Conservation (phyloP, 2,888 invertebrate species). For the Aphodius granarius region DNA sequence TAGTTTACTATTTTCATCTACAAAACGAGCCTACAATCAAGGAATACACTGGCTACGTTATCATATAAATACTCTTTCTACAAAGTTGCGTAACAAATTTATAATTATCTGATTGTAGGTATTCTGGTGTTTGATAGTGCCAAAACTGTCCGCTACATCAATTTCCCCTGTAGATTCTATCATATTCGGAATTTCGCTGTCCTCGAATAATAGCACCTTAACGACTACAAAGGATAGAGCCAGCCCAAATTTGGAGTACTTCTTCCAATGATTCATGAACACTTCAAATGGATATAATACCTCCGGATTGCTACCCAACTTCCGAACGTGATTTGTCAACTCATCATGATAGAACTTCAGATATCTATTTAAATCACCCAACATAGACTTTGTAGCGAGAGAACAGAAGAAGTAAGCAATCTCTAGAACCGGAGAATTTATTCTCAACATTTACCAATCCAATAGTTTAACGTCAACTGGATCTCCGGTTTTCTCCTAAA, state of each 20-base stretch:
- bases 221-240: slow-evolving; percentile 15
- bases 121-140: slow-evolving; percentile 3
- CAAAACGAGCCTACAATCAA: too few species aligned
- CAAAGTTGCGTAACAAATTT: slow-evolving; percentile 21
- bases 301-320: slow-evolving; percentile 37
- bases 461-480: slow-evolving; percentile 4
- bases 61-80: slow-evolving; percentile 23
- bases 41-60: not conserved
- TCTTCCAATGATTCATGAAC: slow-evolving; percentile 38
- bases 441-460: slow-evolving; percentile 9
- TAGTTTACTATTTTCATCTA: too few species aligned
- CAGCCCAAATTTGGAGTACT: slow-evolving; percentile 38
- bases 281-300: slow-evolving; percentile 38
- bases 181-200: not conserved
- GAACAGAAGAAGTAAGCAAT: slow-evolving; percentile 15
- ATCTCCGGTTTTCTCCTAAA: slow-evolving; percentile 1
- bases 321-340: slow-evolving; percentile 33
- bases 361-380: not conserved
- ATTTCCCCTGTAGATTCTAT: slow-evolving; percentile 3
- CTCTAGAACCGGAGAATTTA: slow-evolving; percentile 6
- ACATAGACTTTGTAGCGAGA: not conserved
- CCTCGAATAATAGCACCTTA: not conserved
- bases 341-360: slow-evolving; percentile 38
- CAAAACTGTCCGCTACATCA: not conserved
- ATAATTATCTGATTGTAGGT: slow-evolving; percentile 20